Evolutionary conservation across 2,113 vertebrate species (phyloP).

Genomic region (Neoarius graeffei): DNA sequence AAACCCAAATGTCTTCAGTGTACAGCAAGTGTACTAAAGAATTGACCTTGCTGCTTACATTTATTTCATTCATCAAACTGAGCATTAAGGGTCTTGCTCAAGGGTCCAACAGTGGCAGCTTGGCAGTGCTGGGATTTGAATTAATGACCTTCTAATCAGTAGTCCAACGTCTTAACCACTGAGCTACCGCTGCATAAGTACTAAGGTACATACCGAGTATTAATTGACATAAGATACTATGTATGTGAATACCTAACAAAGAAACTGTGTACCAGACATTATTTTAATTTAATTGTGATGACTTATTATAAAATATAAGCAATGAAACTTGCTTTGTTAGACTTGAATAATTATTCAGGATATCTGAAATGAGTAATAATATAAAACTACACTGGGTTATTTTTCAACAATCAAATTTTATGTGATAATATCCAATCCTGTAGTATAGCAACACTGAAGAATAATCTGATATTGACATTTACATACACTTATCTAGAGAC

Average conservation of each 20-base stretch:
- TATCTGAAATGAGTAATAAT: neutral
- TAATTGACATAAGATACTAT: neutral
- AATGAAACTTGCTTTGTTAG: neutral
- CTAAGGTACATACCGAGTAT: neutral
- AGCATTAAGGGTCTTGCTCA: no score
- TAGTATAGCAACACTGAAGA: constrained; percentile 8
- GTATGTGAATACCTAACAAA: no score
- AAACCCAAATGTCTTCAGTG: no score
- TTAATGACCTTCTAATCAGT: no score
- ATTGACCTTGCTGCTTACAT: no score
- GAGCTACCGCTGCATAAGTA: no score
- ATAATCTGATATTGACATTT: constrained; percentile 24
- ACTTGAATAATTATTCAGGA: neutral
- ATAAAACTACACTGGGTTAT: neutral
- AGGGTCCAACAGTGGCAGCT: no score
- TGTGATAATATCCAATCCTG: neutral
- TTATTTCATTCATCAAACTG: no score
- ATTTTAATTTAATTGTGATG: neutral
- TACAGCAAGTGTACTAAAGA: no score
- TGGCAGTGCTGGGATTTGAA: no score
- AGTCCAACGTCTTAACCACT: no score
- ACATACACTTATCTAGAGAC: constrained; percentile 43
- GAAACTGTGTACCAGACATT: no score
- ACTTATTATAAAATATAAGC: neutral
- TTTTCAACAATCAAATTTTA: neutral